Evolutionary conservation across 1,140 invertebrate species (phyloP).

Genomic region (Drosophila mojavensis): DNA sequence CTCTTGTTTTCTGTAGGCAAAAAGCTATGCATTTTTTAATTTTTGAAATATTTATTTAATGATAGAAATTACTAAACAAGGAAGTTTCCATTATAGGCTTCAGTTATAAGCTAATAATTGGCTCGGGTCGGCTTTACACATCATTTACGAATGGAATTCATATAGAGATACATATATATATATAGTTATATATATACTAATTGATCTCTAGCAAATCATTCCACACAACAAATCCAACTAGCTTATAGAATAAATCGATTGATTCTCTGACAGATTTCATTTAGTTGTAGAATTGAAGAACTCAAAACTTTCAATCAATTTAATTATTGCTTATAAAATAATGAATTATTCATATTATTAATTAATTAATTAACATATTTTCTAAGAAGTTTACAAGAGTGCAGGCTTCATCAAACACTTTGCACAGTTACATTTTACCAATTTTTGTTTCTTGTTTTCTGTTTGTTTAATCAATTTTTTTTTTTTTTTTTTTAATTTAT

Average conservation of each 20-base stretch:
- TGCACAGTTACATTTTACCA: constrained; percentile 71
- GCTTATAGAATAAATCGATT: constrained; percentile 1
- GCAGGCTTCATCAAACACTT: constrained; percentile 44
- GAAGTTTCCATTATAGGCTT: constrained; percentile 12
- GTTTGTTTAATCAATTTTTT: constrained; percentile 19
- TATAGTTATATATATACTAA: not conserved
- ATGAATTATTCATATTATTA: constrained; percentile 33
- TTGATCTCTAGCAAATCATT: constrained; percentile 17
- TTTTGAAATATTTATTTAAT: not conserved
- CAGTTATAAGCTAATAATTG: constrained; percentile 40
- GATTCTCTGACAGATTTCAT: constrained; percentile 1
- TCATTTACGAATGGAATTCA: constrained; percentile 18
- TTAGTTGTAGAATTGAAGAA: not conserved
- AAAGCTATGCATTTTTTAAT: not conserved
- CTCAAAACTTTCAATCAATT: constrained; percentile 22
- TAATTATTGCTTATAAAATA: constrained; percentile 44
- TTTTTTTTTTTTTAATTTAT: constrained; percentile 27
- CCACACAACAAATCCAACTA: constrained; percentile 1
- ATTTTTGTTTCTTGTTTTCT: constrained; percentile 20
- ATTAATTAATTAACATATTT: constrained; percentile 65
- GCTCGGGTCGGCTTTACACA: constrained; percentile 39
- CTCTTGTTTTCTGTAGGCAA: not conserved
- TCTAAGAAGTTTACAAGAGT: constrained; percentile 72
- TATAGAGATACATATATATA: not conserved
- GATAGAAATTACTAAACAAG: constrained; percentile 1